Evolutionary conservation across 1,140 invertebrate species (phyloP), one percentile per base, ranked within the genome.

Genomic region (Drosophila fuyamai): DNA sequence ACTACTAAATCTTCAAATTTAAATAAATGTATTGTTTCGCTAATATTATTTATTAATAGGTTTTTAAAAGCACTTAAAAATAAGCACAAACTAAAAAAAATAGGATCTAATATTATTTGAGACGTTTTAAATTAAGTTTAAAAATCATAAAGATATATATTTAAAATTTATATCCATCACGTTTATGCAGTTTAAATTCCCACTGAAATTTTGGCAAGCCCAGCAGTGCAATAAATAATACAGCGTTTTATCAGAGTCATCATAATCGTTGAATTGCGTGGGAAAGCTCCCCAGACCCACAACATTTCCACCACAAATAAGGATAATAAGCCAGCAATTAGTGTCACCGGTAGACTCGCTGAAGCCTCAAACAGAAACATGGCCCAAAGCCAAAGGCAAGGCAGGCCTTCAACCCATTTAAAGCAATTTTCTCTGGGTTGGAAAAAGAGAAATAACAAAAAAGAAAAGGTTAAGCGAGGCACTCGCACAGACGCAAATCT

Each of bases 261-360:
- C 65, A 79, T 86, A 88, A 88, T 84, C 80, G 80, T 50, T 62
- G 67, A 67, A 57, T 88, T 48, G 84, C 84, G 77, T 88, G 83
- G 80, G 63, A 53, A 23, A 43, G 43, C 29, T 29, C 62, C 36
- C 62, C 36, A 41, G 27, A 23, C 23, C 44, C 27, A 4, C 32
- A 13, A n/a, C 43, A 43, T 40, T 35, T 10, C 44, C 41, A 23
- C 51, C 53, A 47, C 70, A 73, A 70, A 67, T 47, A 54, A 65
- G 51, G 79, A 77, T 86, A 85, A 89, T 89, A 88, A 88, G 80
- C 76, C 76, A 51, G 79, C 83, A 88, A 88, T 88, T 88, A 88
- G 76, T 83, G 84, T 89, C 84, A 88, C 51, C 76, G 61, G 80
- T 79, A 61, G 62, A 82, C 55, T 72, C 61, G 74, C 73, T 81